Percentiles rank a stretch among this genome's conserved stretches.
These are phyloP conservation scores for Muscidifurax raptorellus DNA, from an alignment of 1,140 invertebrate genomes.

Conservation along the genomic window DNA sequence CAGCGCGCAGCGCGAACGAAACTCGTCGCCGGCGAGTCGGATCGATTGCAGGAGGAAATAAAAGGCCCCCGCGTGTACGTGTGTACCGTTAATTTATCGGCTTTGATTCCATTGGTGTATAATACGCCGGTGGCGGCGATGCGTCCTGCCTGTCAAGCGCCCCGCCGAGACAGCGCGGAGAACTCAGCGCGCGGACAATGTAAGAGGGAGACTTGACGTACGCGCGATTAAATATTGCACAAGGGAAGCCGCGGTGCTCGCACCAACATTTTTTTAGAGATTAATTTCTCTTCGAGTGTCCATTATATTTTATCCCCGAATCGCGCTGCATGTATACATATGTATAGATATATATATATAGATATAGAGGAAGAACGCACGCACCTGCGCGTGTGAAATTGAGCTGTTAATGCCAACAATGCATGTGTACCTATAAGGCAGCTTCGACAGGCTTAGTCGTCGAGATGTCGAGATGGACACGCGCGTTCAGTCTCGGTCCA, in stretches of 20 bases:
- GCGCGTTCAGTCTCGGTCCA: neutral
- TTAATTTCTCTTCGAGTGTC: too few species aligned
- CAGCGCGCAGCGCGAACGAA: neutral
- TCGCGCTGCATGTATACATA: too few species aligned
- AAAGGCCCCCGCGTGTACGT: conserved; percentile 10
- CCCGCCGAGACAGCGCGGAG: neutral
- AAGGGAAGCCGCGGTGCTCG: neutral
- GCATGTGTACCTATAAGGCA: conserved; percentile 8
- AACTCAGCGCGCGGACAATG: neutral
- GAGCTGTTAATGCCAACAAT: conserved; percentile 65
- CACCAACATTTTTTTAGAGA: too few species aligned
- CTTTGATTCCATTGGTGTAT: conserved; percentile 40
- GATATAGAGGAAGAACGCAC: too few species aligned
- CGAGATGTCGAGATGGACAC: too few species aligned
- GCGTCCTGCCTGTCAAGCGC: conserved; percentile 47
- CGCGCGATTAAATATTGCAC: conserved; percentile 29
- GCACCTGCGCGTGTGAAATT: conserved; percentile 64
- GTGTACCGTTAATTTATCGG: conserved; percentile 51
- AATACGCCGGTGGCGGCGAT: conserved; percentile 39
- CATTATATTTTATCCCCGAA: too few species aligned
- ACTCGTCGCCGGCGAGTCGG: conserved; percentile 7
- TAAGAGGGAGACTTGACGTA: neutral
- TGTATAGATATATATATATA: too few species aligned
- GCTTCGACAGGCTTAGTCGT: conserved; percentile 51
- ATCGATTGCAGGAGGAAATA: conserved; percentile 44